Conservation (phyloP, 2,888 invertebrate genomes). For the Protonemura montana region DNA sequence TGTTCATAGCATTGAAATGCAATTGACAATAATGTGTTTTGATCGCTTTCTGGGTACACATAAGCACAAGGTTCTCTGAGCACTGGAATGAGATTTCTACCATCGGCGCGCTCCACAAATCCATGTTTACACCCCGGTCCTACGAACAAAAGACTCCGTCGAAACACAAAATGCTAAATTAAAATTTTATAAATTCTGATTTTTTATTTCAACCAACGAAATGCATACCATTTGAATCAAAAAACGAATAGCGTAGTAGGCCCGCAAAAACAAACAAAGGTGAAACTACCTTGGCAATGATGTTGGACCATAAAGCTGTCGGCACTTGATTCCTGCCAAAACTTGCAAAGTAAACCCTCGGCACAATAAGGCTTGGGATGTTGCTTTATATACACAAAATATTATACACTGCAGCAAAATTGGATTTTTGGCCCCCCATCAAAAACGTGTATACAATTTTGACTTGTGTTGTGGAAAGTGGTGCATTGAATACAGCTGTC, state of each 20-base stretch:
- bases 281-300: background rate
- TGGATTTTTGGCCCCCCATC: constrained; percentile 31
- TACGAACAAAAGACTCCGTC: too few species aligned
- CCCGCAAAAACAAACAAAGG: background rate
- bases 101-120: too few species aligned
- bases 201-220: too few species aligned
- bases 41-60: background rate
- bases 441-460: constrained; percentile 35
- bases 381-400: background rate
- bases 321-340: background rate
- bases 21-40: background rate
- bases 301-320: background rate
- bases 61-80: too few species aligned
- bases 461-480: constrained; percentile 17
- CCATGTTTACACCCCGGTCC: too few species aligned
- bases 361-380: background rate
- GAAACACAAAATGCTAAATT: too few species aligned
- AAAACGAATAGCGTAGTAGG: too few species aligned
- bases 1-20: background rate
- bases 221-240: too few species aligned
- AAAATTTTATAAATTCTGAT: too few species aligned
- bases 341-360: background rate
- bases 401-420: constrained; percentile 1
- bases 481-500: constrained; percentile 38
- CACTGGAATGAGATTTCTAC: too few species aligned